Percentiles rank a stretch among this genome's conserved stretches.
Evolutionary conservation across 2,113 vertebrate species (phyloP).

Genomic region (Pteronura brasiliensis): DNA sequence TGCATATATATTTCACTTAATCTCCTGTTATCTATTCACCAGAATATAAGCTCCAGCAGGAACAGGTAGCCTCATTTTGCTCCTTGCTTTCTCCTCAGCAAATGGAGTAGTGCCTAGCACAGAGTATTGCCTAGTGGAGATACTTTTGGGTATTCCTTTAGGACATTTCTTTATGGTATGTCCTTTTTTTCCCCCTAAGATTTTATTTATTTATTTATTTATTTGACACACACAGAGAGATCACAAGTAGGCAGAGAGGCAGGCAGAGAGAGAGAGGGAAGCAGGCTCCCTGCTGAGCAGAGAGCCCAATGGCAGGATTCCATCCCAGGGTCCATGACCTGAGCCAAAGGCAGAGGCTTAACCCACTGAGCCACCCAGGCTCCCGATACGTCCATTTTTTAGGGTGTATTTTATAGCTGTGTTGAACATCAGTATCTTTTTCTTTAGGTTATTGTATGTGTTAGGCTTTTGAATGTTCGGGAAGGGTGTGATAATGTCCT

Average conservation of each 20-base stretch:
- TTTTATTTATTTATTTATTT: no score
- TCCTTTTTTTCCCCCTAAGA: background rate
- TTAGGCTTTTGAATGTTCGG: conserved; percentile 29
- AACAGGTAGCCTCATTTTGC: background rate
- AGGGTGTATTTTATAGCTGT: conserved; percentile 1
- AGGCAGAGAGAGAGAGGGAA: no score
- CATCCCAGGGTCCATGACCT: no score
- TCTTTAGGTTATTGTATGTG: background rate
- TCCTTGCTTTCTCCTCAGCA: background rate
- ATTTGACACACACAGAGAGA: no score
- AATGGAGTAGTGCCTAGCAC: background rate
- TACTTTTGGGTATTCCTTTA: background rate
- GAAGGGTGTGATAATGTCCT: background rate
- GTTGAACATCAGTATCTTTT: background rate
- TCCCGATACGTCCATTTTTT: background rate
- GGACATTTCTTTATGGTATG: background rate
- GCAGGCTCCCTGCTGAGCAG: no score
- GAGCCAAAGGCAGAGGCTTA: no score
- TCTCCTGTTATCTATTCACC: background rate
- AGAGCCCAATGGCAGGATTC: rapidly evolving
- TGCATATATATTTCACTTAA: background rate
- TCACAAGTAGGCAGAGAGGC: no score
- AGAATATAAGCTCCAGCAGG: background rate
- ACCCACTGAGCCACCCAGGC: no score
- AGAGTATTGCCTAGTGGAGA: background rate